phyloP scores from a whole-genome alignment of 2,888 invertebrate species.

The Homarus gammarus region DNA sequence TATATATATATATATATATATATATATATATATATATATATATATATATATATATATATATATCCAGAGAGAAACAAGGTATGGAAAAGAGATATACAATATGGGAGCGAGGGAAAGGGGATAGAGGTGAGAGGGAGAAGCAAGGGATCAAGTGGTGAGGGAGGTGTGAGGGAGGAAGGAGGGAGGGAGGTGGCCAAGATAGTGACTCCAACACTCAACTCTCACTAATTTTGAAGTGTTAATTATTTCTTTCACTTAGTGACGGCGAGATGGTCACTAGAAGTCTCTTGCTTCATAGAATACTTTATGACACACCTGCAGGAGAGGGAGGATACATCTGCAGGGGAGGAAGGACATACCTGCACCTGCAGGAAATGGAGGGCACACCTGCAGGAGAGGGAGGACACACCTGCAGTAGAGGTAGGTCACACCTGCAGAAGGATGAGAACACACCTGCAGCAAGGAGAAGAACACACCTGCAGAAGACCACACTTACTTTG shows the following conservation, averaged over 20 bases:
- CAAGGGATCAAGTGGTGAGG: neutral
- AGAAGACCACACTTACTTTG: constrained; percentile 63
- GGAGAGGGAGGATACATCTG: too few species aligned
- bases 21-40: constrained; percentile 40
- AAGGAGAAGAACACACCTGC: neutral
- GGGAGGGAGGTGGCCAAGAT: neutral
- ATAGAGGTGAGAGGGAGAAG: neutral
- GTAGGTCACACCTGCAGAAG: too few species aligned
- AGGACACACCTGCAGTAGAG: too few species aligned
- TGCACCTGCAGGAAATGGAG: too few species aligned
- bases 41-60: constrained; percentile 27
- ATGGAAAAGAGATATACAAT: neutral
- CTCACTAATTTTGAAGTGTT: too few species aligned
- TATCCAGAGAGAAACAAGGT: neutral
- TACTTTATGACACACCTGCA: too few species aligned
- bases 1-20: constrained; percentile 34
- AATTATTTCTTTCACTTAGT: too few species aligned
- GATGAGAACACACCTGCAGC: neutral
- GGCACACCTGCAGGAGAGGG: too few species aligned
- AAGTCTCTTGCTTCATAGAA: too few species aligned
- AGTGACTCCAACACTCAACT: too few species aligned
- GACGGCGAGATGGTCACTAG: too few species aligned
- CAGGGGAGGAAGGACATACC: too few species aligned
- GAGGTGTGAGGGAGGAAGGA: neutral
- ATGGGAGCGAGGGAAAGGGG: neutral